Evolutionary conservation across 2,888 invertebrate species (phyloP), one percentile per base, ranked within the genome.

Genomic region (Protodeltote pygarga): DNA sequence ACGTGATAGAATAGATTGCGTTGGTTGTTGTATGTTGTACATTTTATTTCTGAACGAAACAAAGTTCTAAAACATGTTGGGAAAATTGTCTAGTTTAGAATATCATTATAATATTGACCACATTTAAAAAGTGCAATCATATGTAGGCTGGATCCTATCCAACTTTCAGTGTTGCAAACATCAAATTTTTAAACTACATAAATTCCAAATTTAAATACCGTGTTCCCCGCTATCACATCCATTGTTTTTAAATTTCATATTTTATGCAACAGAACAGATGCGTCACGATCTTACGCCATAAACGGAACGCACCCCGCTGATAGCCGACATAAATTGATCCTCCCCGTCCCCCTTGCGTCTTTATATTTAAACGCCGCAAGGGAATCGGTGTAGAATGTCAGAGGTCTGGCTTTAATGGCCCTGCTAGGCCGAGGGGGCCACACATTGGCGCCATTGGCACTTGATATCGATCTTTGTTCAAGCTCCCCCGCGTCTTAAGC

Each of bases 381-480:
- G 73, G 79, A 76, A 73, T 79, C 73, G 63, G 71, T 76, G 73
- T 72, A 73, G 71, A 81, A 79, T 78, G 73, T 68, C 75, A 78
- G 78, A 77, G 88, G 66, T 81, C 89, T 71, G 40, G 42, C 42
- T 74, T 67, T 52, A 77, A 75, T 83, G 88, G 87, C 67, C 55
- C 58, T 66, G 67, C 65, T 73, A 67, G 75, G 68, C 73, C 69
- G 77, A 79, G 86, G 84, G 85, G 83, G 75, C 75, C 81, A 83
- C 81, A 84, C 85, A 87, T 82, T 79, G 83, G 82, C 85, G 86
- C 85, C 83, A 83, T 79, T 75, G 81, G 81, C 84, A 83, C 81
- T 85, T 82, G 87, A 87, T 90, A 90, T 90, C 88, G 90, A 91
- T 91, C 89, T 91, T 83, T 82, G 84, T 81, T 77, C 74, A 45